A percentile compares a stretch with the other conserved stretches of the same genome.
These are phyloP conservation scores for Xiphorhynchus elegans DNA, from an alignment of 2,113 vertebrate genomes.

Conservation along the genomic window DNA sequence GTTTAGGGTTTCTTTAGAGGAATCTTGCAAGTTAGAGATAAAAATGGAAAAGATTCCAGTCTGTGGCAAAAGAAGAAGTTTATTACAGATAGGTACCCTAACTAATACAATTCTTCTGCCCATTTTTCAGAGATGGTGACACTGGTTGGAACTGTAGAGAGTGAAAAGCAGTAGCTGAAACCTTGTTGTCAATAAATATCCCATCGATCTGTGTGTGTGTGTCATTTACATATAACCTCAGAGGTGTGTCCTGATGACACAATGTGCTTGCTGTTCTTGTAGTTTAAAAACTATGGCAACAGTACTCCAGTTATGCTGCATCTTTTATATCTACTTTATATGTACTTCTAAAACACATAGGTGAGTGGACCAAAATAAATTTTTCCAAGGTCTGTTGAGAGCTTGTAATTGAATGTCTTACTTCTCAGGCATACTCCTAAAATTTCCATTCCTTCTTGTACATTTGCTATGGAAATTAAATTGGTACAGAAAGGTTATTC, in stretches of 20 bases:
- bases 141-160: neutral
- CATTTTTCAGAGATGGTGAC: neutral
- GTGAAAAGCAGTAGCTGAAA: neutral
- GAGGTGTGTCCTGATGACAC: neutral
- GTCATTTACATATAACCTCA: neutral
- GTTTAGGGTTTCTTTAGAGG: neutral
- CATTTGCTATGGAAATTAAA: slow-evolving; percentile 39
- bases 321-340: neutral
- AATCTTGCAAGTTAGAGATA: neutral
- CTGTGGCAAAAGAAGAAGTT: neutral
- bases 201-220: neutral
- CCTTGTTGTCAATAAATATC: neutral
- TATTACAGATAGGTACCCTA: neutral
- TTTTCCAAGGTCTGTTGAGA: neutral
- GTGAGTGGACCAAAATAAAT: neutral
- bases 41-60: neutral
- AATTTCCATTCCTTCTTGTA: slow-evolving; percentile 38
- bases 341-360: neutral
- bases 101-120: neutral
- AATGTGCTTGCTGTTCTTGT: neutral
- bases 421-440: slow-evolving; percentile 14
- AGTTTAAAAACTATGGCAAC: neutral
- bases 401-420: neutral
- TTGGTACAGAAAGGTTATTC: slow-evolving; percentile 50
- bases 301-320: neutral